Percentiles rank a stretch among this genome's conserved stretches.
phyloP scores from a whole-genome alignment of 2,888 invertebrate genomes.

The Priocnemis perturbator region DNA sequence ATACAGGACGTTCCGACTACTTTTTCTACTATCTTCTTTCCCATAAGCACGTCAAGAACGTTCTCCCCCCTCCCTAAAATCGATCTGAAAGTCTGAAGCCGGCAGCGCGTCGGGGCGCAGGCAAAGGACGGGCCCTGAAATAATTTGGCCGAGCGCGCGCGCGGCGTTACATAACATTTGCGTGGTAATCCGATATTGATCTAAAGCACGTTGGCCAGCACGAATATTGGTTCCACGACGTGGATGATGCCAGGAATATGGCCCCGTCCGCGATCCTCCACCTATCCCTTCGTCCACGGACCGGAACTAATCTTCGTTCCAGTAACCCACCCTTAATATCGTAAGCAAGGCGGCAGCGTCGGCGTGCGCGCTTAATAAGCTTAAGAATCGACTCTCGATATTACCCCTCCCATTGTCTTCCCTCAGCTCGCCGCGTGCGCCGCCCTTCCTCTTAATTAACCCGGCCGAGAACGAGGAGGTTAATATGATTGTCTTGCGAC shows the following conservation, averaged over 20 bases:
- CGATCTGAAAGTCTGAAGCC: too few species aligned
- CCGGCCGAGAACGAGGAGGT: slow-evolving; percentile 6
- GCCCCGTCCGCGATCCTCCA: slow-evolving; percentile 33
- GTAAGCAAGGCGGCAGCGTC: not conserved
- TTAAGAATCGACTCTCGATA: slow-evolving; percentile 1
- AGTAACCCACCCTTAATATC: slow-evolving; percentile 17
- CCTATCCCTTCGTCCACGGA: slow-evolving; percentile 20
- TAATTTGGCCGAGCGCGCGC: slow-evolving; percentile 44
- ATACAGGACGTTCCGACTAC: too few species aligned
- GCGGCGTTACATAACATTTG: slow-evolving; percentile 46
- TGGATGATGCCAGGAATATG: slow-evolving; percentile 28
- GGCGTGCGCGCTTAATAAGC: not conserved
- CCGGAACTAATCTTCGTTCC: slow-evolving; percentile 48
- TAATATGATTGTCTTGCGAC: slow-evolving; percentile 30
- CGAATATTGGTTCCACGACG: slow-evolving; percentile 43
- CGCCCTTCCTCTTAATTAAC: not conserved
- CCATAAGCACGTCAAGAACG: too few species aligned
- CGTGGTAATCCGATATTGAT: slow-evolving; percentile 55
- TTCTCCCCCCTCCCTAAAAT: too few species aligned
- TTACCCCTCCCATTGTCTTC: not conserved
- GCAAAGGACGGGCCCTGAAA: slow-evolving; percentile 35
- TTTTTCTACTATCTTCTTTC: too few species aligned
- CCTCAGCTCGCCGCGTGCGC: too few species aligned
- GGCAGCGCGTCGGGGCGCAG: slow-evolving; percentile 22
- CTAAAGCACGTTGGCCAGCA: slow-evolving; percentile 40